Evolutionary conservation across 2,888 invertebrate genomes (phyloP).

Genomic region (Pseudoips prasinana): DNA sequence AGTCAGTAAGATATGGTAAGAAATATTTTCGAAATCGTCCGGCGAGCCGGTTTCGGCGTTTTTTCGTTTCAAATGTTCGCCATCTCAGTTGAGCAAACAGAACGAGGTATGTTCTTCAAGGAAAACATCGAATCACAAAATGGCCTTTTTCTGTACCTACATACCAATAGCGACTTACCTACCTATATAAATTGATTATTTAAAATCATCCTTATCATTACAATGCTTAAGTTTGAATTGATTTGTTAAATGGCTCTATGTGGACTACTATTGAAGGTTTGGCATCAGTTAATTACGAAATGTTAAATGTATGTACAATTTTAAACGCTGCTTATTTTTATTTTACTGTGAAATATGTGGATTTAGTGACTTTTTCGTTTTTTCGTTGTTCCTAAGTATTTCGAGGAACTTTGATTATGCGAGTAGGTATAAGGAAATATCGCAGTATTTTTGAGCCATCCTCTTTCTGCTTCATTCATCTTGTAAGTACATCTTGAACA

Average conservation of each 20-base stretch:
- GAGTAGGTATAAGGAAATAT: too few relatives aligned
- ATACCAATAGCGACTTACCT: conserved; percentile 26
- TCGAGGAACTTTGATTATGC: too few relatives aligned
- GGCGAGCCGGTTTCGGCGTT: conserved; percentile 67
- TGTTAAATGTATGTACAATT: conserved; percentile 20
- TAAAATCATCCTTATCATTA: conserved; percentile 14
- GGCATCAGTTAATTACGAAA: conserved; percentile 28
- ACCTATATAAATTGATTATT: conserved; percentile 13
- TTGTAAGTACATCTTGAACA: too few relatives aligned
- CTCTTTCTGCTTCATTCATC: too few relatives aligned
- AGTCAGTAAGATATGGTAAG: conserved; percentile 58
- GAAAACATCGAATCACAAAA: conserved; percentile 60
- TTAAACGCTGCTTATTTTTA: too few relatives aligned
- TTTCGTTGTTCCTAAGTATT: too few relatives aligned
- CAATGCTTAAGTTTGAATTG: conserved; percentile 11
- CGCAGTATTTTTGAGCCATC: too few relatives aligned
- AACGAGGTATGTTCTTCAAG: conserved; percentile 69
- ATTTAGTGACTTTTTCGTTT: too few relatives aligned
- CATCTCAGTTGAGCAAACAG: conserved; percentile 73
- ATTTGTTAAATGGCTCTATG: conserved; percentile 6
- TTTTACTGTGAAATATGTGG: too few relatives aligned
- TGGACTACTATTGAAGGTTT: conserved; percentile 14
- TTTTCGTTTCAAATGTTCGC: conserved; percentile 61
- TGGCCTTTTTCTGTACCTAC: conserved; percentile 36
- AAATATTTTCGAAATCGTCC: conserved; percentile 76